Evolutionary conservation across 2,888 invertebrate genomes (phyloP), one percentile per base, ranked within the genome.

Genomic region (Brenthis daphne): DNA sequence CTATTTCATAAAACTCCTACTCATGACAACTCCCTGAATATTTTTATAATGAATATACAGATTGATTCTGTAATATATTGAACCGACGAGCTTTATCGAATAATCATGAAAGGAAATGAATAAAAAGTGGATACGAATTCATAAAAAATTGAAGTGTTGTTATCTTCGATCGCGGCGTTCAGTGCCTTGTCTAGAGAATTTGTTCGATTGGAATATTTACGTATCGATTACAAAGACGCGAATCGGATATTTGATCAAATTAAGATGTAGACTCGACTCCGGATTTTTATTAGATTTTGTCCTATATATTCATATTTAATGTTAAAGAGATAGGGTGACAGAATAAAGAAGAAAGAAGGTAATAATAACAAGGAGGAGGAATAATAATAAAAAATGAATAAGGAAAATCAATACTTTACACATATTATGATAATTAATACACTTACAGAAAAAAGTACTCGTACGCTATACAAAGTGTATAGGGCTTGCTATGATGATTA

Each of bases 1-100:
- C 78, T 75, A 78, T 76, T 71, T 77, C 72, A 75, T 76, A 78
- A 75, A 71, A 70, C 68, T 64, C 61, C 65, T 64, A 73, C 68
- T 75, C 71, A 69, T 75, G 73, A 76, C 71, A 72, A 64, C 67
- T 60, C 72, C 68, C 71, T 65, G 55, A 65, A 67, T 71, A 73
- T 71, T 73, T 69, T 73, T 68, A 69, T 68, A 73, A 75, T 74
- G 60, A 51, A 16, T 50, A 55, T 55, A 51, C 53, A 20, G 56
- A 67, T 66, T 67, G 63, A 56, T 58, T 68, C 61, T 56, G 58
- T 63, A 14, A 53, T 64, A 67, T 20, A 60, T 64, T 43, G 14
- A 65, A 50, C 16, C 51, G 16, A 16, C 33, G 60, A 56, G 53
- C 63, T 66, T 57, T 70, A 70, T 65, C 57, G 58, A 73, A 70